Evolutionary conservation across 2,797 vertebrate genomes (phyloP).

Genomic region (Enteromius paludinosus): DNA sequence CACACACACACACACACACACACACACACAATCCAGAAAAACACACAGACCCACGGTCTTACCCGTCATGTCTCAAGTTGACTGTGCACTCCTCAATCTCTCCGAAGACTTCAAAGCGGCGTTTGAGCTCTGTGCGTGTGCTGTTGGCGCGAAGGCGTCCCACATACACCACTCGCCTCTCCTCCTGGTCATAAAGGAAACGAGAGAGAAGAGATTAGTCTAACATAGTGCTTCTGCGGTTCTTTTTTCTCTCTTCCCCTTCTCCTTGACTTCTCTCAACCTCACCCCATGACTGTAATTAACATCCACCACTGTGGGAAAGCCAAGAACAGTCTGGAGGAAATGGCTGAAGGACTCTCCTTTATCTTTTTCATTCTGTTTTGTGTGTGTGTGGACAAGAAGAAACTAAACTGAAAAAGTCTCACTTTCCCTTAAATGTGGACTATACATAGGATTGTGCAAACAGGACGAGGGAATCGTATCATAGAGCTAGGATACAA

Average conservation of each 20-base stretch:
- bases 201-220: slow-evolving; percentile 53
- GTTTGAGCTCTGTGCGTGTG: slow-evolving; percentile 91
- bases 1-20: slow-evolving; percentile 17
- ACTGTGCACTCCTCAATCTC: slow-evolving; percentile 98
- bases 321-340: slow-evolving; percentile 45
- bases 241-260: slow-evolving; percentile 53
- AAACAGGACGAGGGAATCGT: slow-evolving; percentile 29
- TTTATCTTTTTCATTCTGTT: slow-evolving; percentile 61
- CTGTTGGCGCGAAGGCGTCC: slow-evolving; percentile 92
- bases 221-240: slow-evolving; percentile 41
- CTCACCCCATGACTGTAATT: slow-evolving; percentile 48
- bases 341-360: slow-evolving; percentile 43
- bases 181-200: slow-evolving; percentile 85
- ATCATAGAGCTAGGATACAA: not conserved
- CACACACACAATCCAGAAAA: slow-evolving; percentile 35
- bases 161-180: slow-evolving; percentile 94
- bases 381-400: slow-evolving; percentile 21
- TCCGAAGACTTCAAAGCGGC: slow-evolving; percentile 98
- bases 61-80: slow-evolving; percentile 96
- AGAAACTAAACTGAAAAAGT: slow-evolving; percentile 35
- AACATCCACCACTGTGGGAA: slow-evolving; percentile 56
- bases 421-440: slow-evolving; percentile 13
- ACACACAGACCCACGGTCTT: slow-evolving; percentile 68
- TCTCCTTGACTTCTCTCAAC: slow-evolving; percentile 59
- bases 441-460: slow-evolving; percentile 24